phyloP scores from a whole-genome alignment of 1,140 invertebrate species.

The Anastrepha obliqua region DNA sequence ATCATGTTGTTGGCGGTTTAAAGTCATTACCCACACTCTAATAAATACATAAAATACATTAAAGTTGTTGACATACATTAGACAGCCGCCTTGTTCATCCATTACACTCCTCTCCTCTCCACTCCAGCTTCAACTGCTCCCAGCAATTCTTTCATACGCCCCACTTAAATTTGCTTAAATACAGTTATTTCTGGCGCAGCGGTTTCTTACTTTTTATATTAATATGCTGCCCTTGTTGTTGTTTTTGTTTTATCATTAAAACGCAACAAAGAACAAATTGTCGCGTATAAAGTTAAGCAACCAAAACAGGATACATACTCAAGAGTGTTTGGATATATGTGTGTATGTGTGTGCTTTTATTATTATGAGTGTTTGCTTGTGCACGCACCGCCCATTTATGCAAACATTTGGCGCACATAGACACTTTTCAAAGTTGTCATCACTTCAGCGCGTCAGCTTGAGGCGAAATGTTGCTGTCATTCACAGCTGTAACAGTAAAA shows the following conservation, averaged over 20 bases:
- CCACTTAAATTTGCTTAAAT: background rate
- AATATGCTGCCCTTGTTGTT: background rate
- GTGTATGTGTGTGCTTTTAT: background rate
- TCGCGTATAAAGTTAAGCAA: slow-evolving; percentile 1
- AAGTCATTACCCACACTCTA: background rate
- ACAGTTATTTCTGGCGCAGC: background rate
- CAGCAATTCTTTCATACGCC: background rate
- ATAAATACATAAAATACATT: background rate
- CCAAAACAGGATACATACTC: background rate
- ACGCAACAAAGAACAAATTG: slow-evolving; percentile 24
- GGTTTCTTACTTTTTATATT: background rate
- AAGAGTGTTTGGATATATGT: background rate
- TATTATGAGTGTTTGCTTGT: background rate
- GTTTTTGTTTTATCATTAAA: slow-evolving; percentile 21
- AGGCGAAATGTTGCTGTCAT: slow-evolving; percentile 17
- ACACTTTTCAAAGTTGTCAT: slow-evolving; percentile 7
- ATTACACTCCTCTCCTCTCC: background rate
- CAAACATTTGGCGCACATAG: background rate
- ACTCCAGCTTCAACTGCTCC: background rate
- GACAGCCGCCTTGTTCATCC: background rate
- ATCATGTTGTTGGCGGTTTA: background rate
- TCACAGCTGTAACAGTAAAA: background rate
- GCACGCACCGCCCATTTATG: background rate
- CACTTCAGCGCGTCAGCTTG: background rate
- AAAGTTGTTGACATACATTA: background rate